Conservation (phyloP, 2,113 vertebrate genomes). For the Acanthochromis polyacanthus region DNA sequence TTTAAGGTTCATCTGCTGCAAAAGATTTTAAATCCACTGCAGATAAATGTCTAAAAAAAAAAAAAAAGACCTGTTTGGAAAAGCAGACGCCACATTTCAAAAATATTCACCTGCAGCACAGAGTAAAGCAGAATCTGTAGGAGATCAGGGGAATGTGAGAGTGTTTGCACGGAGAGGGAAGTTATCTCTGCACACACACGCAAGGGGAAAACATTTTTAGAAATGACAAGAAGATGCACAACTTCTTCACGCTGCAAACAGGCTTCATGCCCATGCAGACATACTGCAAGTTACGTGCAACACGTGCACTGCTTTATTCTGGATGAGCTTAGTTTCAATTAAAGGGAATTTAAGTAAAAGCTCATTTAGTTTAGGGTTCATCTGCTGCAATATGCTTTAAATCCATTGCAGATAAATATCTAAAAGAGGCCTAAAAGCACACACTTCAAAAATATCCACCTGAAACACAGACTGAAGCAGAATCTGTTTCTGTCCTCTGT, state of each 20-base stretch:
- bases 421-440: no score
- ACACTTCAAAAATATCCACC: no score
- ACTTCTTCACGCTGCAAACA: not conserved
- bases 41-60: not conserved
- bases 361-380: no score
- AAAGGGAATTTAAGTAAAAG: constrained; percentile 50
- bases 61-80: no score
- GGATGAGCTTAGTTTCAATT: constrained; percentile 62
- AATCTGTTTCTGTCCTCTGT: not conserved
- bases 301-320: constrained; percentile 60
- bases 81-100: no score
- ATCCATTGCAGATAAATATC: not conserved
- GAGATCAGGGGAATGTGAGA: no score
- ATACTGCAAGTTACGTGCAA: constrained; percentile 47
- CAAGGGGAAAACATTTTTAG: not conserved
- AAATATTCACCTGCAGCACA: not conserved
- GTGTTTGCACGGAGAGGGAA: constrained; percentile 11
- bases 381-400: no score
- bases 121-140: not conserved
- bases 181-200: constrained; percentile 22
- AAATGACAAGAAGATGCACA: constrained; percentile 6
- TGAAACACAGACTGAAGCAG: not conserved
- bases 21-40: no score
- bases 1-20: no score
- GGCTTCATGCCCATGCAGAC: constrained; percentile 9